These are phyloP conservation scores for Sandelia bainsii DNA, from an alignment of 2,797 vertebrate species.

Conservation along the genomic window DNA sequence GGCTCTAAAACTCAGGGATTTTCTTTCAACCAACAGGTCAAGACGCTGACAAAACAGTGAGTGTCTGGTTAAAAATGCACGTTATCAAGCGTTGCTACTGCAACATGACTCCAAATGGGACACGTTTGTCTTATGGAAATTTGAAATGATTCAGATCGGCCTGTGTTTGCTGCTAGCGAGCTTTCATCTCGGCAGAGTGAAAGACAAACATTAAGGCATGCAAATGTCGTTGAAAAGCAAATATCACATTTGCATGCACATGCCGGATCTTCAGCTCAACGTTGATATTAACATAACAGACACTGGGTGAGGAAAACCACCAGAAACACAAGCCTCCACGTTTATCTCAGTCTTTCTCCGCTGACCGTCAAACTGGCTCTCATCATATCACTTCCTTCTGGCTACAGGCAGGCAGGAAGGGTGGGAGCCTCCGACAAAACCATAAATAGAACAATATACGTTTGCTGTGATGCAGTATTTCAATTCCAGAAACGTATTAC, in stretches of 20 bases:
- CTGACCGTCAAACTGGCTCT: constrained; percentile 33
- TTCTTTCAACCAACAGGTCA: not conserved
- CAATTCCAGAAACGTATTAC: not conserved
- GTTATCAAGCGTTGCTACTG: not conserved
- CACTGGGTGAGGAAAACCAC: not conserved
- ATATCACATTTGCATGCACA: constrained; percentile 65
- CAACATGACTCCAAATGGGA: constrained; percentile 3
- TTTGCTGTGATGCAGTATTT: constrained; percentile 31
- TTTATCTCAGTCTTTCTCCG: constrained; percentile 4
- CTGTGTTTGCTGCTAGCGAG: constrained; percentile 5
- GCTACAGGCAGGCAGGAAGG: constrained; percentile 76
- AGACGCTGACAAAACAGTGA: not conserved
- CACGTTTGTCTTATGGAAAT: constrained; percentile 20
- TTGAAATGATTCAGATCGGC: constrained; percentile 32
- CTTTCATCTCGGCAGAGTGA: constrained; percentile 28
- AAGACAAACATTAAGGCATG: constrained; percentile 41
- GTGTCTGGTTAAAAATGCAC: not conserved
- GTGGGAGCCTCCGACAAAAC: constrained; percentile 51
- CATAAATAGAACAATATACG: constrained; percentile 75
- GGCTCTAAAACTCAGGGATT: not conserved
- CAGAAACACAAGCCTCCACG: constrained; percentile 8
- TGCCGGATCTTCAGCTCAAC: not conserved
- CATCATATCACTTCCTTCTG: constrained; percentile 74
- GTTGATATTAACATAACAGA: not conserved
- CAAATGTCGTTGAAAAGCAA: constrained; percentile 58